Conservation (phyloP, 2,113 vertebrate species). For the Aegithalos caudatus region DNA sequence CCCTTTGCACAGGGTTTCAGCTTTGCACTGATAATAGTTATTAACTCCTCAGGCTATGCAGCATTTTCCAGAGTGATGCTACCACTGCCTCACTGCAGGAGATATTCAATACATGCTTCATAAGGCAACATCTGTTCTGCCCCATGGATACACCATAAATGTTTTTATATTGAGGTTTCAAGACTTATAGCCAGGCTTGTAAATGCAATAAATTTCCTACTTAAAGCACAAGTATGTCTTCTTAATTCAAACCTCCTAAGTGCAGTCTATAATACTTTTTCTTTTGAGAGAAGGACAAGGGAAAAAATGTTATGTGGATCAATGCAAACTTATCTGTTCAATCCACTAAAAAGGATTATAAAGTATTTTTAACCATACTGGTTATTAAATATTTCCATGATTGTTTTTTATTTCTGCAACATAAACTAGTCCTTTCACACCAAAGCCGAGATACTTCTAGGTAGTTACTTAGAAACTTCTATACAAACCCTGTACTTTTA, state of each 20-base stretch:
- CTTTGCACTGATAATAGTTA: neutral
- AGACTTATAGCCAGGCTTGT: neutral
- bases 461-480: neutral
- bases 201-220: neutral
- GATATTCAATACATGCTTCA: neutral
- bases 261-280: neutral
- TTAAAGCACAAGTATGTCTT: neutral
- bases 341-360: neutral
- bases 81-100: neutral
- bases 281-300: neutral
- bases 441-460: neutral
- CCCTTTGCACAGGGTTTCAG: neutral
- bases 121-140: neutral
- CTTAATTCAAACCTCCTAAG: neutral
- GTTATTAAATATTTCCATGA: neutral
- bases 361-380: neutral
- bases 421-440: neutral
- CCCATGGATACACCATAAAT: neutral
- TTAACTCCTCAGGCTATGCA: neutral
- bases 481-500: neutral
- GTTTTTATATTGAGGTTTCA: neutral
- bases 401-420: neutral
- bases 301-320: rapidly evolving
- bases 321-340: neutral
- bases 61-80: neutral